Evolutionary conservation across 2,888 invertebrate genomes (phyloP).

Genomic region (Aporophyla nigra): DNA sequence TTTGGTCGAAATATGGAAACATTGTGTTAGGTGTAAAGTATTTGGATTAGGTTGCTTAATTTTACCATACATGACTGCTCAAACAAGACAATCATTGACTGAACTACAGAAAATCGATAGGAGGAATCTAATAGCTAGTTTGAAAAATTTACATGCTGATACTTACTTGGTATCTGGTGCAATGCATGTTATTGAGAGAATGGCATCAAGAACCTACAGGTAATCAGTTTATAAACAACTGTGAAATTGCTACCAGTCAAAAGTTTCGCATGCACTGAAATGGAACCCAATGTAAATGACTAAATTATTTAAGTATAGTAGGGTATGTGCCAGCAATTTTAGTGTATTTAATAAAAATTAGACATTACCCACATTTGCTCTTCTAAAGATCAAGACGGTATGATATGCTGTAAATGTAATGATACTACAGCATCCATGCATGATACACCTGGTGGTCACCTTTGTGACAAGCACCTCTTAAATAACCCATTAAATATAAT

Average conservation of each 20-base stretch:
- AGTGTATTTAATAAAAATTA: background rate
- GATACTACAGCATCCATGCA: background rate
- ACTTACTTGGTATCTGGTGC: constrained; percentile 87
- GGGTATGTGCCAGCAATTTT: background rate
- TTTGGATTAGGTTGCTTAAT: constrained; percentile 86
- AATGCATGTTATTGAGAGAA: constrained; percentile 86
- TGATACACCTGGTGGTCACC: background rate
- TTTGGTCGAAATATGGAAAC: constrained; percentile 87
- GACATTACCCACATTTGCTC: background rate
- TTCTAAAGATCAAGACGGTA: background rate
- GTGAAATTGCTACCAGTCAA: background rate
- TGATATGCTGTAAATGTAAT: constrained; percentile 7
- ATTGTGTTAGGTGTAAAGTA: constrained; percentile 86
- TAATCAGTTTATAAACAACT: constrained; percentile 49
- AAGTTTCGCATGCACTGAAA: constrained; percentile 3
- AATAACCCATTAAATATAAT: background rate
- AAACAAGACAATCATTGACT: constrained; percentile 80
- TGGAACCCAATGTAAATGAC: background rate
- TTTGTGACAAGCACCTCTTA: background rate
- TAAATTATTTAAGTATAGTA: background rate
- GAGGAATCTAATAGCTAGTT: constrained; percentile 84
- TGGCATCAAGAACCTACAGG: constrained; percentile 78
- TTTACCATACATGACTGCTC: constrained; percentile 85
- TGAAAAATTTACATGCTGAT: constrained; percentile 87
- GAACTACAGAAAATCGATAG: constrained; percentile 87